Evolutionary conservation across 2,888 invertebrate genomes (phyloP), one percentile per base, ranked within the genome.

Genomic region (Agonum fuliginosum): DNA sequence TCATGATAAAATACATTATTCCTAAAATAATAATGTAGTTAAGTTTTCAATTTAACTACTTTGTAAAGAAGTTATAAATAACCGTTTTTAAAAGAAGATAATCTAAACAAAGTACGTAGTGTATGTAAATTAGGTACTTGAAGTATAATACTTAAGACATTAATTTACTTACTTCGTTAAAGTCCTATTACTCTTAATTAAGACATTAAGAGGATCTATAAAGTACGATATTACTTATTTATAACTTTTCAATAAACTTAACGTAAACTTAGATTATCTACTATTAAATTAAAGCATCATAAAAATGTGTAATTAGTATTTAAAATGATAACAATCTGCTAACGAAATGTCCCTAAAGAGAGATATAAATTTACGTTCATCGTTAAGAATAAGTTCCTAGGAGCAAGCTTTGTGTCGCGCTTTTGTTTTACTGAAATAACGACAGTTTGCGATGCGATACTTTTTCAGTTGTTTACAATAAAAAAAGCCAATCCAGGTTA

Each of bases 391-490:
- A 70, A 46, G 46, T 70, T 12, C 17, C 3, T 65, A 17, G 34
- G 20, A 43, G 70, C n/a, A 2, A 22, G 46, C 43, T 46, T 46
- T 43, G 70, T 70, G 43, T 43, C 46, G 43, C 46, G 70, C 70
- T 70, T 70, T 70, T 70, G 70, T 70, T 41, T 46, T 1, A 5
- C 24, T 27, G 24, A 43, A 70, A 70, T 2, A 46, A 41, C 46
- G n/a, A n/a, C n/a, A n/a, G n/a, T n/a, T n/a, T n/a, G n/a, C n/a
- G n/a, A n/a, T n/a, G n/a, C n/a, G n/a, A n/a, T n/a, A n/a, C n/a
- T n/a, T n/a, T n/a, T n/a, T n/a, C n/a, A n/a, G n/a, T n/a, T n/a
- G n/a, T n/a, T n/a, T n/a, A n/a, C n/a, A n/a, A n/a, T n/a, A n/a
- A n/a, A n/a, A n/a, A n/a, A n/a, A n/a, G n/a, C n/a, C n/a, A n/a